phyloP scores from a whole-genome alignment of 2,888 invertebrate genomes.

The Lampropteryx suffumata region DNA sequence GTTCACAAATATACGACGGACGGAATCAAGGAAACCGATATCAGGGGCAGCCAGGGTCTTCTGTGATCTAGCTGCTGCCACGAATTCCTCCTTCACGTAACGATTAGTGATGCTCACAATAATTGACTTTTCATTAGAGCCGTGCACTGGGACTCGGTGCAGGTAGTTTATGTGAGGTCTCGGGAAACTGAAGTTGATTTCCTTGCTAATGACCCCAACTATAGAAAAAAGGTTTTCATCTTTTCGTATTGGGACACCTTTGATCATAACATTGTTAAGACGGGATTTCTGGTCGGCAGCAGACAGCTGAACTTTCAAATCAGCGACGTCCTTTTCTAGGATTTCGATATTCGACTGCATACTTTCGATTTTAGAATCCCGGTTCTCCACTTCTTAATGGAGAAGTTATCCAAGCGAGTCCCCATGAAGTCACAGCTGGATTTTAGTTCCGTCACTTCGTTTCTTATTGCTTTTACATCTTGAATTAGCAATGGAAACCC shows the following conservation, averaged over 20 bases:
- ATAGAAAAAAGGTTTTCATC: conserved; percentile 3
- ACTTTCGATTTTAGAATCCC: not conserved
- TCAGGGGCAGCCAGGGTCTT: no score
- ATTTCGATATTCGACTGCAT: no score
- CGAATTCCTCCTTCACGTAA: no score
- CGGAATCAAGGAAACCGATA: no score
- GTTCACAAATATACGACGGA: conserved; percentile 7
- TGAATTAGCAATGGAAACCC: conserved; percentile 4
- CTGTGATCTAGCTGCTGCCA: no score
- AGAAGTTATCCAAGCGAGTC: no score
- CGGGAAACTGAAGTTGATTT: not conserved
- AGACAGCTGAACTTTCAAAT: not conserved
- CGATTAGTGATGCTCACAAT: conserved; percentile 4
- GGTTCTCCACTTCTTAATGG: no score
- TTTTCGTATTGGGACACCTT: conserved; percentile 7
- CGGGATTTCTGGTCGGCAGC: not conserved
- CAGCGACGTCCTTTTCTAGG: conserved; percentile 3
- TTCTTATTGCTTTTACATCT: conserved; percentile 11
- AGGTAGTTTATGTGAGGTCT: conserved; percentile 5
- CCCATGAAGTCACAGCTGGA: no score
- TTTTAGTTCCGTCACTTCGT: no score
- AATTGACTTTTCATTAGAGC: not conserved
- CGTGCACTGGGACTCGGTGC: not conserved
- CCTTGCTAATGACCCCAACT: not conserved
- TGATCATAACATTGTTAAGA: conserved; percentile 9